A percentile compares a stretch with the other conserved stretches of the same genome.
phyloP scores from a whole-genome alignment of 2,888 invertebrate species.

The Mimas tiliae region DNA sequence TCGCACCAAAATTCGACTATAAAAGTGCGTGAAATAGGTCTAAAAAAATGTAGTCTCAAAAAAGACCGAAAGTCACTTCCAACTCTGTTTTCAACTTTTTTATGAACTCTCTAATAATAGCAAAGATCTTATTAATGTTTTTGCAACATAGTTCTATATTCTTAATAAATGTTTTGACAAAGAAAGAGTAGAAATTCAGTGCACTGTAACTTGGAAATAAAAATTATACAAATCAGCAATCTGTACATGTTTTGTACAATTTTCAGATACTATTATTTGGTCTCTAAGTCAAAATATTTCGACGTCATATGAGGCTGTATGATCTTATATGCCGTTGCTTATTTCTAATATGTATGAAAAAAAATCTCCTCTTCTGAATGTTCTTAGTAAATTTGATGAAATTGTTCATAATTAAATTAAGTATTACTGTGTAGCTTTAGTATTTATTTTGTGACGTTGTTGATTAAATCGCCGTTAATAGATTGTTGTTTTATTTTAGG shows the following conservation, averaged over 20 bases:
- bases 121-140: neutral
- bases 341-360: neutral
- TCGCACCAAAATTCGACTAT: neutral
- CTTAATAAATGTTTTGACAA: neutral
- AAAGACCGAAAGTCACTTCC: too few relatives aligned
- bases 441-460: constrained; percentile 24
- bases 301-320: neutral
- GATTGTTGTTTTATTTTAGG: constrained; percentile 13
- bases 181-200: neutral
- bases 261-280: neutral
- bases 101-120: neutral
- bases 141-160: neutral
- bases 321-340: neutral
- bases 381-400: constrained; percentile 12
- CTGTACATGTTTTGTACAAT: too few relatives aligned
- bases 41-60: too few relatives aligned
- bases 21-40: too few relatives aligned
- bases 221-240: too few relatives aligned
- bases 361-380: neutral
- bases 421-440: constrained; percentile 16
- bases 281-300: neutral
- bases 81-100: neutral
- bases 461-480: constrained; percentile 22
- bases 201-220: too few relatives aligned
- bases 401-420: constrained; percentile 9